phyloP scores from a whole-genome alignment of 2,888 invertebrate genomes.

The Folsomia manolachei region DNA sequence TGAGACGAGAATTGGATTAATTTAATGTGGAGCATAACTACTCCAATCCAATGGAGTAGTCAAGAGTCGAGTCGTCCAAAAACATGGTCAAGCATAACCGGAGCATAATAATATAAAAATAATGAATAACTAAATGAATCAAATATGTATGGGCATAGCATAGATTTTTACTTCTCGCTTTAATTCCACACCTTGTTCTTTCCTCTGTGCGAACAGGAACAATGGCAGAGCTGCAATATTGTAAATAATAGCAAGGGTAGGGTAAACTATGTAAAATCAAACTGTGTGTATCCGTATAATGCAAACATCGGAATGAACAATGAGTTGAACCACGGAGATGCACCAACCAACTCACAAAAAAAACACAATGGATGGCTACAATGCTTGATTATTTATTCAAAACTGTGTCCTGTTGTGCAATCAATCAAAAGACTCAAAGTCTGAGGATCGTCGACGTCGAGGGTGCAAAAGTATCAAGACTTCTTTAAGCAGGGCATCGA shows the following conservation, averaged over 20 bases:
- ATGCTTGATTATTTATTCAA: constrained; percentile 5
- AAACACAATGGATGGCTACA: constrained; percentile 1
- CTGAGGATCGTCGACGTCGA: not conserved
- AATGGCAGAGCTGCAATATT: not conserved
- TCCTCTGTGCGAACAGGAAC: not conserved
- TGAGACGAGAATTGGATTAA: not conserved
- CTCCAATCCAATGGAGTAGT: not conserved
- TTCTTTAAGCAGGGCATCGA: too few species aligned
- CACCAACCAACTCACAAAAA: too few species aligned
- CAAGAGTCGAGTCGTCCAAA: too few species aligned
- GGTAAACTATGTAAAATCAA: not conserved
- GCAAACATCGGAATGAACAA: not conserved
- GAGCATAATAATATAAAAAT: constrained; percentile 4
- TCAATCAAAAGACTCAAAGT: constrained; percentile 9
- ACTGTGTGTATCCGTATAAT: not conserved
- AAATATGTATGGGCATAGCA: not conserved
- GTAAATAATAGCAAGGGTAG: not conserved
- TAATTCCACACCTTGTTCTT: constrained; percentile 6
- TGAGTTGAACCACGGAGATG: not conserved
- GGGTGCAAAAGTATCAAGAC: too few species aligned
- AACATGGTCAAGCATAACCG: constrained; percentile 5
- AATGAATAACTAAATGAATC: not conserved
- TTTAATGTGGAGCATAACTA: not conserved
- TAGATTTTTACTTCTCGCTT: not conserved
- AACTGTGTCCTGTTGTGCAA: not conserved